These are phyloP conservation scores for Noctua comes DNA, from an alignment of 2,888 invertebrate genomes.

Conservation along the genomic window DNA sequence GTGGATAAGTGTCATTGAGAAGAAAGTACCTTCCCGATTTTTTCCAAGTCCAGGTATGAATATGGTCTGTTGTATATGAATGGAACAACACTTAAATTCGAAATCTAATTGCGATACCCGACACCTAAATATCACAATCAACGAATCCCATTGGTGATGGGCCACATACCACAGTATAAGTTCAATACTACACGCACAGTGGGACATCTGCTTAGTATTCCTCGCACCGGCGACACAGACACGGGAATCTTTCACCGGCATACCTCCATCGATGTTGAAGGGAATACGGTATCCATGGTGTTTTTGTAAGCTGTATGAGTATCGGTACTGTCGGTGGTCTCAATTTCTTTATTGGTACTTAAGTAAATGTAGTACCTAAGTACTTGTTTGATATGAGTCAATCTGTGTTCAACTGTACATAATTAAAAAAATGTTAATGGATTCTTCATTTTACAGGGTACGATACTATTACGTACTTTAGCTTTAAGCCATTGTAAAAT, in stretches of 20 bases:
- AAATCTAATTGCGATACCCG: not conserved
- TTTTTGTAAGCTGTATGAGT: conserved; percentile 36
- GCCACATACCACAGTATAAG: conserved; percentile 55
- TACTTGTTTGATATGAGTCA: not conserved
- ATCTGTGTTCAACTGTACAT: not conserved
- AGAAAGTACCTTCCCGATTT: no score
- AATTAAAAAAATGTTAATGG: not conserved
- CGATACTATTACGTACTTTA: not conserved
- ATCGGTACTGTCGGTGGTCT: conserved; percentile 26
- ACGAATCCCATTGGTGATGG: not conserved
- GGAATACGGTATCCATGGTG: conserved; percentile 49
- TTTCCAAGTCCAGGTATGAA: not conserved
- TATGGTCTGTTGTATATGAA: not conserved
- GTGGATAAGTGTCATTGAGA: not conserved
- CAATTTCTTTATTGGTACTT: conserved; percentile 30
- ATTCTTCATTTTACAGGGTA: not conserved
- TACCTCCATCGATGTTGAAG: conserved; percentile 47
- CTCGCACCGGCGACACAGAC: conserved; percentile 34
- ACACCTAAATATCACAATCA: conserved; percentile 5
- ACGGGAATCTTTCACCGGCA: conserved; percentile 61
- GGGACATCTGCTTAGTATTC: conserved; percentile 64
- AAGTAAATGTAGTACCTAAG: not conserved
- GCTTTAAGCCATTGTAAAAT: not conserved
- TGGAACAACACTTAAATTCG: not conserved
- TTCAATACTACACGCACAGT: conserved; percentile 58